phyloP scores from a whole-genome alignment of 2,888 invertebrate genomes.

The Himalopsyche tibetana region DNA sequence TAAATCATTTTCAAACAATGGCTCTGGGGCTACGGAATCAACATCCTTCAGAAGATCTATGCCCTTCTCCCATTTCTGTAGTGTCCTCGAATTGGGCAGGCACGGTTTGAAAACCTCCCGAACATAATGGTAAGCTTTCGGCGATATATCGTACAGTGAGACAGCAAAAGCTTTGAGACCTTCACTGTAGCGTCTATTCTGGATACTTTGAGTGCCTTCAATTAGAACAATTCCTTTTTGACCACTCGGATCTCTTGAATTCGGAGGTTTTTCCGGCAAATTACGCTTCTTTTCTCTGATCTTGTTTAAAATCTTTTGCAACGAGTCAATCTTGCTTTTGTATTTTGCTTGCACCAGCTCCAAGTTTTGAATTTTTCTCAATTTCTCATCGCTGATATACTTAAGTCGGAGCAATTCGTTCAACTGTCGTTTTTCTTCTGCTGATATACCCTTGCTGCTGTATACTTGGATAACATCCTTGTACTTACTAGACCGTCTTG shows the following conservation, averaged over 20 bases:
- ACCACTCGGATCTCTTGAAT: background rate
- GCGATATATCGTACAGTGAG: slow-evolving; percentile 12
- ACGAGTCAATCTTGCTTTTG: background rate
- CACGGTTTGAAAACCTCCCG: slow-evolving; percentile 35
- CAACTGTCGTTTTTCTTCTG: slow-evolving; percentile 6
- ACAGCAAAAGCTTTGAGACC: slow-evolving; percentile 25
- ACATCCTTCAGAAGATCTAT: slow-evolving; percentile 12
- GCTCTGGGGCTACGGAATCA: background rate
- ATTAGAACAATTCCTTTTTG: slow-evolving; percentile 7
- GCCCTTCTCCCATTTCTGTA: background rate
- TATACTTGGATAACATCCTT: slow-evolving; percentile 12
- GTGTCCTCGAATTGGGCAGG: slow-evolving; percentile 26
- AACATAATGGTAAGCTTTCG: slow-evolving; percentile 7
- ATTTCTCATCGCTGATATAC: slow-evolving; percentile 12
- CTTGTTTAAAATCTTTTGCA: background rate
- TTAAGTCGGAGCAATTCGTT: background rate
- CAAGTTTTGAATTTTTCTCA: slow-evolving; percentile 3
- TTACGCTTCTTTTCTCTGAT: slow-evolving; percentile 8
- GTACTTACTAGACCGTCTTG: background rate
- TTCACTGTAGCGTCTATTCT: slow-evolving; percentile 12
- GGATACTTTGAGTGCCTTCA: slow-evolving; percentile 1
- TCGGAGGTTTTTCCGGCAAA: background rate
- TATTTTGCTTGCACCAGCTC: background rate
- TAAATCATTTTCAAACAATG: background rate
- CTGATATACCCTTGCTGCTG: slow-evolving; percentile 1